Evolutionary conservation across 2,113 vertebrate species (phyloP).

Genomic region (Mastomys coucha): DNA sequence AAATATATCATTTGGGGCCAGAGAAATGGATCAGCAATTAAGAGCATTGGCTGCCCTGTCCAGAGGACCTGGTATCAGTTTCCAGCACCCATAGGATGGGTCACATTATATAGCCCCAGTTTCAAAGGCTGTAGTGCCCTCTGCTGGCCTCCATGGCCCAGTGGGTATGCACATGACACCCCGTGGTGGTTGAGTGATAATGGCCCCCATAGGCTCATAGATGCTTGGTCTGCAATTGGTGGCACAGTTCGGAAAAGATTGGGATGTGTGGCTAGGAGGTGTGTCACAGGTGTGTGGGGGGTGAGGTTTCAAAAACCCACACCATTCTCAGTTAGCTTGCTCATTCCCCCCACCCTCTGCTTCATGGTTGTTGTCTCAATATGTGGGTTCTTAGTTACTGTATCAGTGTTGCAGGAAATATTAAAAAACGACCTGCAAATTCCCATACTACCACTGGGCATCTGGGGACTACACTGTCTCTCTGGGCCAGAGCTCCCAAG

Average conservation of each 20-base stretch:
- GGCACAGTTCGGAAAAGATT: not conserved
- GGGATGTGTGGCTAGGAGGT: not conserved
- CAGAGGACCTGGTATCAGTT: not conserved
- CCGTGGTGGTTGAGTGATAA: not conserved
- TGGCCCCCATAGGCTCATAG: not conserved
- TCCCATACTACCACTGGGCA: too few relatives aligned
- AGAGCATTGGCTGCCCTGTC: too few relatives aligned
- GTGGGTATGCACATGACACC: not conserved
- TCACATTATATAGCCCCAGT: not conserved
- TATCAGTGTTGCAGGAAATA: not conserved
- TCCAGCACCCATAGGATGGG: not conserved
- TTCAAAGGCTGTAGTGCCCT: too few relatives aligned
- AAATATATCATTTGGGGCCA: not conserved
- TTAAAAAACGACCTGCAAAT: too few relatives aligned
- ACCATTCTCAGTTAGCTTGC: not conserved
- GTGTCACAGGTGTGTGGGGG: not conserved
- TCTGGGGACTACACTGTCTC: too few relatives aligned
- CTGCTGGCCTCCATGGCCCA: not conserved
- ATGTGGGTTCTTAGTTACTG: not conserved
- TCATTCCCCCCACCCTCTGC: too few relatives aligned
- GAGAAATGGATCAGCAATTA: not conserved
- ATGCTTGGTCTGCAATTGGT: not conserved
- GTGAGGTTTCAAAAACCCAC: not conserved
- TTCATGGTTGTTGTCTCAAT: not conserved
- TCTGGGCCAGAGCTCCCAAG: too few relatives aligned